Conservation (phyloP, 2,797 vertebrate genomes). For the Gallinago nigripennis region DNA sequence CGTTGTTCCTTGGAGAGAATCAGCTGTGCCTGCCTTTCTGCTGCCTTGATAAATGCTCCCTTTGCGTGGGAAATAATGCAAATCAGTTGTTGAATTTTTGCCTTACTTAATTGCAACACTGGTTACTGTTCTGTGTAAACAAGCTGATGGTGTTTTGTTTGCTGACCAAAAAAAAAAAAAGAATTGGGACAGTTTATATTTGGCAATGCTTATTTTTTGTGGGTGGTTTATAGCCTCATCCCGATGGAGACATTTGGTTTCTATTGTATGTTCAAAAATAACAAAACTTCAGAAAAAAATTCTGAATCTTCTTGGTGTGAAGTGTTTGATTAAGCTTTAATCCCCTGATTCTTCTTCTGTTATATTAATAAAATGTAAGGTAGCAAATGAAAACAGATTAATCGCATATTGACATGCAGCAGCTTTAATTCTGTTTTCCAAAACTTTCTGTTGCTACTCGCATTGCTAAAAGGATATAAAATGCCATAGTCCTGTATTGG, state of each 20-base stretch:
- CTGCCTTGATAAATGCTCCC: neutral
- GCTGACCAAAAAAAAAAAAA: neutral
- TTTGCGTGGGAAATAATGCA: slow-evolving; percentile 9
- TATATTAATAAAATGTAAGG: neutral
- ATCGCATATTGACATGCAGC: neutral
- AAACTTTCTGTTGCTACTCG: neutral
- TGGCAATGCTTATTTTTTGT: neutral
- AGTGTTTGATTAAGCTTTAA: neutral
- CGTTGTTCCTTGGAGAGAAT: neutral
- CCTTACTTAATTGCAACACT: neutral
- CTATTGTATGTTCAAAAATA: neutral
- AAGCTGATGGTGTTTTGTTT: slow-evolving; percentile 21
- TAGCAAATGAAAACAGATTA: neutral
- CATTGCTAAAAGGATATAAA: neutral
- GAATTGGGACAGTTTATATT: slow-evolving; percentile 7
- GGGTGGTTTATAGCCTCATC: slow-evolving; percentile 17
- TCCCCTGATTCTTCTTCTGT: neutral
- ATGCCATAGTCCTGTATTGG: neutral
- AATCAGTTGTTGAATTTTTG: neutral
- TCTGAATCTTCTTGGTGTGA: neutral
- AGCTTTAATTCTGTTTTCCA: neutral
- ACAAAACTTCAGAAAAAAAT: neutral
- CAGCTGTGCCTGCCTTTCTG: neutral
- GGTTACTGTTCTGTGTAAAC: slow-evolving; percentile 1
- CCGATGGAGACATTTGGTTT: slow-evolving; percentile 20